Evolutionary conservation across 2,797 vertebrate species (phyloP), one percentile per base, ranked within the genome.

Genomic region (Sternotherus odoratus): DNA sequence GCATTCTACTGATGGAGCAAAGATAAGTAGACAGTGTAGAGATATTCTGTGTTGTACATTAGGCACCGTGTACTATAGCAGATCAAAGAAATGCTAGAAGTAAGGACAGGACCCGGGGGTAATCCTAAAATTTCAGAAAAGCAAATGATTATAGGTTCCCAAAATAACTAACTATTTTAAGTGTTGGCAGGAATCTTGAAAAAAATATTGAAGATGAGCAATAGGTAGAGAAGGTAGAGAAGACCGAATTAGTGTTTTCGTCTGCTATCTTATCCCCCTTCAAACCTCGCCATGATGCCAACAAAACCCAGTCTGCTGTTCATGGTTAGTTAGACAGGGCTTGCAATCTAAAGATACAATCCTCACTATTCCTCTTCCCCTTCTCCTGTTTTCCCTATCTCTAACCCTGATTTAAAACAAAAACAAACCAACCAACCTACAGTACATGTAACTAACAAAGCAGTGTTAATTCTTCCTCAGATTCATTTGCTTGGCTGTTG

Each of bases 31-130:
- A 46, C 2, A 77, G 66, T 78, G 43, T 12, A 85, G 83, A 85
- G 0, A 1, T 24, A 5, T 6, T 74, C 66, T 8, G 5, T 36
- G 21, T 80, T 48, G 75, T 1, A 1, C 0, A 0, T 48, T 66
- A 54, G n/a, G 79, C 43, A 95, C 5, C 4, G 66, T 79, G 50
- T 10, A 33, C 48, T 77, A 28, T 1, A 1, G 49, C 9, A 51
- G 28, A 39, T 17, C 48, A 89, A 91, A 86, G 39, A 33, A 92
- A 17, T 12, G 85, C 4, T 24, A 85, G 60, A 87, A 82, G 12
- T 1, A n/a, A 83, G 5, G 36, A 39, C 12, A 80, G 77, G 79
- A 24, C 8, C 8, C 24, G 13, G 3, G 74, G 17, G 23, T 69
- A 83, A 86, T 21, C 17, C 15, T 6, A 92, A 9, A 8, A 33